These are phyloP conservation scores for Drosophila merina DNA, from an alignment of 2,888 invertebrate species.

Conservation along the genomic window DNA sequence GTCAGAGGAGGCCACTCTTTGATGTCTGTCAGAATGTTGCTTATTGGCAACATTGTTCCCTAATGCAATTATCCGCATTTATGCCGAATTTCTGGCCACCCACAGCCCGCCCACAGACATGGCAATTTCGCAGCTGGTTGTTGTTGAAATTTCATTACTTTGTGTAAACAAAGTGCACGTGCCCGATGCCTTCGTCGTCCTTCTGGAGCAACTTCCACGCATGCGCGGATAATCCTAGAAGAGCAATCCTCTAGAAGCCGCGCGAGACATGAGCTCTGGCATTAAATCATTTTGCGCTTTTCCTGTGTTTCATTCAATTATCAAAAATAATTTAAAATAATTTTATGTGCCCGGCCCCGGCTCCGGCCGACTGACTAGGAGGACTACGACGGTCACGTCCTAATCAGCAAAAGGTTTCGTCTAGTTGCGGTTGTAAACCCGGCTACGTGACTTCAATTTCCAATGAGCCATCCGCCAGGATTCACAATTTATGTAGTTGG, in stretches of 20 bases:
- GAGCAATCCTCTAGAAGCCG: slow-evolving; percentile 37
- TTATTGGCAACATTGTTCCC: slow-evolving; percentile 65
- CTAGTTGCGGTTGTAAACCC: slow-evolving; percentile 74
- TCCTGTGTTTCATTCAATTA: slow-evolving; percentile 69
- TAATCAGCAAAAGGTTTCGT: slow-evolving; percentile 76
- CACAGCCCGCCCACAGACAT: slow-evolving; percentile 13
- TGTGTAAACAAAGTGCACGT: slow-evolving; percentile 76
- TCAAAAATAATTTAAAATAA: slow-evolving; percentile 77
- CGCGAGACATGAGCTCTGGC: slow-evolving; percentile 44
- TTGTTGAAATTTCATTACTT: slow-evolving; percentile 75
- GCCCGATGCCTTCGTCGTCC: slow-evolving; percentile 17
- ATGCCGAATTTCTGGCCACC: slow-evolving; percentile 55
- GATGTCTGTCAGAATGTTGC: slow-evolving; percentile 55
- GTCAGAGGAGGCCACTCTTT: slow-evolving; percentile 33
- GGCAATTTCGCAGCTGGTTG: slow-evolving; percentile 54
- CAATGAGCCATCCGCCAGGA: slow-evolving; percentile 55
- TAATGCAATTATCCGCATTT: slow-evolving; percentile 71
- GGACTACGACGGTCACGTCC: slow-evolving; percentile 61
- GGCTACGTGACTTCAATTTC: slow-evolving; percentile 62
- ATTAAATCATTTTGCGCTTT: slow-evolving; percentile 61
- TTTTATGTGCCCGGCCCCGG: slow-evolving; percentile 44
- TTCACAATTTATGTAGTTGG: slow-evolving; percentile 76
- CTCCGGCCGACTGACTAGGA: slow-evolving; percentile 1
- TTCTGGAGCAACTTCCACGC: slow-evolving; percentile 35
- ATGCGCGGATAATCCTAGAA: slow-evolving; percentile 71